These are phyloP conservation scores for Tenebrio molitor DNA, from an alignment of 1,140 invertebrate species.

Conservation along the genomic window DNA sequence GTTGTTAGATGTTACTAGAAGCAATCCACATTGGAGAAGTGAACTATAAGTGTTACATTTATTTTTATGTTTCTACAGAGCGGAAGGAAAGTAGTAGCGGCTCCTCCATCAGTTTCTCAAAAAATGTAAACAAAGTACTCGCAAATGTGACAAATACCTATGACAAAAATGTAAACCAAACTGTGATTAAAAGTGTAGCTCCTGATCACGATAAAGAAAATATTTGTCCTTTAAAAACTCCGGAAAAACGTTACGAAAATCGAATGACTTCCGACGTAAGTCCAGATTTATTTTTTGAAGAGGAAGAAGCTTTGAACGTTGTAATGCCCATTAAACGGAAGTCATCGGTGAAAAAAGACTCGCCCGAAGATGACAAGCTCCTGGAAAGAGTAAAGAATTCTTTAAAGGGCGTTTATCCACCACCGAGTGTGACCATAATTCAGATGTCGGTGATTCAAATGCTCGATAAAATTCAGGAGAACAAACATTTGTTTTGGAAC, in stretches of 20 bases:
- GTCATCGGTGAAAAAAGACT: not conserved
- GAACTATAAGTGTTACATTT: no score
- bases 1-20: no score
- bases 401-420: slow-evolving; percentile 74
- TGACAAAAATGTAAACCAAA: not conserved
- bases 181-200: not conserved
- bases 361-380: slow-evolving; percentile 55
- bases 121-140: slow-evolving; percentile 28
- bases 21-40: no score
- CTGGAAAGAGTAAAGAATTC: slow-evolving; percentile 66
- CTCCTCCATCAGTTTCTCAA: no score
- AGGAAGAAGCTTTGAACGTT: slow-evolving; percentile 54
- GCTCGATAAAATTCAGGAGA: slow-evolving; percentile 63
- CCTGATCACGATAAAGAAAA: slow-evolving; percentile 48
- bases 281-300: slow-evolving; percentile 72
- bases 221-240: slow-evolving; percentile 50
- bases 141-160: slow-evolving; percentile 30
- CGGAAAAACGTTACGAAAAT: slow-evolving; percentile 54
- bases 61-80: no score
- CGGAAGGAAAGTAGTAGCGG: no score
- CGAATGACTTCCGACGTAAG: slow-evolving; percentile 60
- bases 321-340: not conserved
- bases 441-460: slow-evolving; percentile 75
- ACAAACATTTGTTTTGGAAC: slow-evolving; percentile 58
- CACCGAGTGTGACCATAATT: slow-evolving; percentile 75